Evolutionary conservation across 1,140 invertebrate genomes (phyloP).

Genomic region (Amphibalanus amphitrite): DNA sequence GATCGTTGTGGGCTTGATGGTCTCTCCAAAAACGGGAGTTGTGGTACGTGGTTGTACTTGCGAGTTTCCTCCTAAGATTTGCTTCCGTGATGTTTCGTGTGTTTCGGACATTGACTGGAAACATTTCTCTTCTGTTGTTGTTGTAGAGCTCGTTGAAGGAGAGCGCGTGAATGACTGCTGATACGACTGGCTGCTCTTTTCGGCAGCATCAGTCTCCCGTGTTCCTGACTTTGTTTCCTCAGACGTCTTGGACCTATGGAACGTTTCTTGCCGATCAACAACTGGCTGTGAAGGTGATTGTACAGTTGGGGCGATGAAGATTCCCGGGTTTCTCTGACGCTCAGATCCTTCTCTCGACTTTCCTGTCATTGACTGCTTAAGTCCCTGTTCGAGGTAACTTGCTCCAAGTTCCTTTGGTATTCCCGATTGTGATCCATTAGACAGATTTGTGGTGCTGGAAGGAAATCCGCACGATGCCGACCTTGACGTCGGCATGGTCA

Average conservation of each 20-base stretch:
- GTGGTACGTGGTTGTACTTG: not conserved
- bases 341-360: no score
- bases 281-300: not conserved
- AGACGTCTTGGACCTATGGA: not conserved
- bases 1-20: not conserved
- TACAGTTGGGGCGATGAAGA: not conserved
- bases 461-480: no score
- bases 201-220: not conserved
- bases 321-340: not conserved
- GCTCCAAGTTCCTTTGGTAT: no score
- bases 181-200: not conserved
- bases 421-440: no score
- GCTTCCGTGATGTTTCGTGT: not conserved
- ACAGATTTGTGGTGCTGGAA: no score
- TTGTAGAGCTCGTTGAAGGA: not conserved
- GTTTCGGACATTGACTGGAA: not conserved
- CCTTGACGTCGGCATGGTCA: no score
- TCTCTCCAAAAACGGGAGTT: not conserved
- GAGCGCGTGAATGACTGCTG: not conserved
- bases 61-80: not conserved
- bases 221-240: not conserved
- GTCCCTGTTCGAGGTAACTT: no score
- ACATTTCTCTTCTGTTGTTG: not conserved
- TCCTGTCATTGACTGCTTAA: no score
- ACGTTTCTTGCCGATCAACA: not conserved